Percentiles rank a stretch among this genome's conserved stretches.
phyloP scores from a whole-genome alignment of 2,888 invertebrate species.

The Cosmopolites sordidus region DNA sequence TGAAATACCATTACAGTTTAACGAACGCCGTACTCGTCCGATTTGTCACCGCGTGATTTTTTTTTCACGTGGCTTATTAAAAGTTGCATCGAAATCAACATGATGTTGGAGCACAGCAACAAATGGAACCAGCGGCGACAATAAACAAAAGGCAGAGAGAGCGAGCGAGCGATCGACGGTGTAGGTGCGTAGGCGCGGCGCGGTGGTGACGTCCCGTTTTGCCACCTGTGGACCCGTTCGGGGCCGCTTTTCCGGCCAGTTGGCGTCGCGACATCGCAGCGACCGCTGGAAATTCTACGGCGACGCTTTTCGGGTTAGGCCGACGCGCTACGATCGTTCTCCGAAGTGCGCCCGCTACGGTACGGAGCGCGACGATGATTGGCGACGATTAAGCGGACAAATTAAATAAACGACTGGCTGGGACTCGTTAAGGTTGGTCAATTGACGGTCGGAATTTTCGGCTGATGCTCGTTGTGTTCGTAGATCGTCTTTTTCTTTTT shows the following conservation, averaged over 20 bases:
- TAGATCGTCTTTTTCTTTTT: not conserved
- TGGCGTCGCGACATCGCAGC: slow-evolving; percentile 22
- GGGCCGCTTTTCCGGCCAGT: slow-evolving; percentile 20
- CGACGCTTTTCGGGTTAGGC: not conserved
- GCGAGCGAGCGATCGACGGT: not conserved
- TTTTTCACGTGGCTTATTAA: no score
- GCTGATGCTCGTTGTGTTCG: not conserved
- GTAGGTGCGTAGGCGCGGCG: slow-evolving; percentile 9
- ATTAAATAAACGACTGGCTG: slow-evolving; percentile 16
- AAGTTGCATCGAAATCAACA: no score
- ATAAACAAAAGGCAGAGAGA: not conserved
- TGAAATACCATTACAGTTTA: no score
- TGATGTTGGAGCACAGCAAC: no score
- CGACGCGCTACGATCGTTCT: slow-evolving; percentile 8
- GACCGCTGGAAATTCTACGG: slow-evolving; percentile 13
- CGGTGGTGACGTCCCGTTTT: slow-evolving; percentile 1
- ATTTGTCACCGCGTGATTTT: no score
- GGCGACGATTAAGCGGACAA: slow-evolving; percentile 18
- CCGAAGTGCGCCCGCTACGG: not conserved
- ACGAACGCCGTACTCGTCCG: no score
- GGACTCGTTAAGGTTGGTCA: slow-evolving; percentile 20
- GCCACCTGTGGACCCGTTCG: slow-evolving; percentile 25
- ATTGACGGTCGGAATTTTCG: slow-evolving; percentile 1
- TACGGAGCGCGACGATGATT: slow-evolving; percentile 10
- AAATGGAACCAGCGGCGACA: no score